Conservation (phyloP, 1,140 invertebrate genomes). For the Thalassaphorura encarpata region DNA sequence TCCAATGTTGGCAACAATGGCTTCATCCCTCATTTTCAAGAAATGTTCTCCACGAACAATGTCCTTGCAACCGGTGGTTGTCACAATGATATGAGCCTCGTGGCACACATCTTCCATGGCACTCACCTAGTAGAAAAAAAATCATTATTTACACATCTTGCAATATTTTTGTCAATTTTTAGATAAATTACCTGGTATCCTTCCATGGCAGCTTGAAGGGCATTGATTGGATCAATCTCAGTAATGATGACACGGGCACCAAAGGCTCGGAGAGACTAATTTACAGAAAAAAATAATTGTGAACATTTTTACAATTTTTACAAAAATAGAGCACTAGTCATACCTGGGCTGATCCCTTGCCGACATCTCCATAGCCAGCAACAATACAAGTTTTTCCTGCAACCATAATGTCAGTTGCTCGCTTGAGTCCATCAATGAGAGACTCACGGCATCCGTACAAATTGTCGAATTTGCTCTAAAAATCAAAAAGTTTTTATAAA, state of each 20-base stretch:
- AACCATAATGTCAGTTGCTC: conserved; percentile 96
- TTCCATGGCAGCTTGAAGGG: conserved; percentile 97
- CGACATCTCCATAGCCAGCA: conserved; percentile 98
- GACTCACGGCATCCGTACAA: conserved; percentile 98
- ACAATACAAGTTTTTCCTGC: conserved; percentile 97
- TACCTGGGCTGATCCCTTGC: conserved; percentile 90
- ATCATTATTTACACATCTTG: not conserved
- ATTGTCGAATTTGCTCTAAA: conserved; percentile 97
- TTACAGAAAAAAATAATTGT: not conserved
- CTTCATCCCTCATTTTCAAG: conserved; percentile 85
- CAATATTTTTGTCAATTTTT: conserved; percentile 4
- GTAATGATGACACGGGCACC: conserved; percentile 93
- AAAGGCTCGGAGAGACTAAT: conserved; percentile 71
- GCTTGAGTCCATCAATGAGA: conserved; percentile 95
- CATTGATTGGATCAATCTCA: conserved; percentile 99
- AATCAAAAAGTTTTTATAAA: conserved; percentile 31
- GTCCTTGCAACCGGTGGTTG: conserved; percentile 92
- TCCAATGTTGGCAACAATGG: conserved; percentile 98
- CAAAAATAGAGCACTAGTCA: not conserved
- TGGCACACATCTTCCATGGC: conserved; percentile 94
- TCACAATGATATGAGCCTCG: conserved; percentile 92
- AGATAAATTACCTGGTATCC: conserved; percentile 63
- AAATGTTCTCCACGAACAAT: conserved; percentile 87
- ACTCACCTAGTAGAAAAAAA: conserved; percentile 61
- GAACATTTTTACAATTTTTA: not conserved